These are phyloP conservation scores for Catagonus wagneri DNA, from an alignment of 2,113 vertebrate genomes.

Conservation along the genomic window DNA sequence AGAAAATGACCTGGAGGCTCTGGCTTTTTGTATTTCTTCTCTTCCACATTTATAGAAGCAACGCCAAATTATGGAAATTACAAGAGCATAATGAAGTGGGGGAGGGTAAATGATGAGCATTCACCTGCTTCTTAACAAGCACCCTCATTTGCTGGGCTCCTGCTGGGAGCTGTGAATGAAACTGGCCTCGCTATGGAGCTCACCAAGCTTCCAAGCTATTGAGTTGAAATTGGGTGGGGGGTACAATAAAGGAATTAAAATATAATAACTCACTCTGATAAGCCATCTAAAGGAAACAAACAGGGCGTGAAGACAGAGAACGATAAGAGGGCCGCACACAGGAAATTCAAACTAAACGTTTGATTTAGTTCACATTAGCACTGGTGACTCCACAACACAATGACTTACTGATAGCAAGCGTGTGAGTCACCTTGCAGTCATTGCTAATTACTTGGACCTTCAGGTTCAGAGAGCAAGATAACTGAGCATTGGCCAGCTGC, in stretches of 20 bases:
- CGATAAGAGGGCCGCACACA: background rate
- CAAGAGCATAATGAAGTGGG: background rate
- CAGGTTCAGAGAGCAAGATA: constrained; percentile 46
- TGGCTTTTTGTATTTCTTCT: background rate
- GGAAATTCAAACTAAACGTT: background rate
- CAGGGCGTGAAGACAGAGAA: background rate
- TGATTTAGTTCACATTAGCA: constrained; percentile 2
- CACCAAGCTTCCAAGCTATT: background rate
- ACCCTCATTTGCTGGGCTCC: background rate
- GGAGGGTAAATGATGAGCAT: background rate
- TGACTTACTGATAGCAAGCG: background rate
- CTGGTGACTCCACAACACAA: background rate
- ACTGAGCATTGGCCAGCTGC: background rate
- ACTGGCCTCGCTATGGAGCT: rapidly evolving
- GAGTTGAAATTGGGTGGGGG: background rate
- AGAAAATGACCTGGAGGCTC: background rate
- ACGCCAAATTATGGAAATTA: background rate
- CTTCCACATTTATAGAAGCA: background rate
- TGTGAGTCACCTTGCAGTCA: constrained; percentile 35
- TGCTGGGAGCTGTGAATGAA: background rate
- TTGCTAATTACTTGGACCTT: background rate
- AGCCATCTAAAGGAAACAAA: constrained; percentile 49
- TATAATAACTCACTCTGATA: background rate
- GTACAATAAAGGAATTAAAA: constrained; percentile 4
- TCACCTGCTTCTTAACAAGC: background rate